Conservation (phyloP, 2,113 vertebrate species). For the Vombatus ursinus region DNA sequence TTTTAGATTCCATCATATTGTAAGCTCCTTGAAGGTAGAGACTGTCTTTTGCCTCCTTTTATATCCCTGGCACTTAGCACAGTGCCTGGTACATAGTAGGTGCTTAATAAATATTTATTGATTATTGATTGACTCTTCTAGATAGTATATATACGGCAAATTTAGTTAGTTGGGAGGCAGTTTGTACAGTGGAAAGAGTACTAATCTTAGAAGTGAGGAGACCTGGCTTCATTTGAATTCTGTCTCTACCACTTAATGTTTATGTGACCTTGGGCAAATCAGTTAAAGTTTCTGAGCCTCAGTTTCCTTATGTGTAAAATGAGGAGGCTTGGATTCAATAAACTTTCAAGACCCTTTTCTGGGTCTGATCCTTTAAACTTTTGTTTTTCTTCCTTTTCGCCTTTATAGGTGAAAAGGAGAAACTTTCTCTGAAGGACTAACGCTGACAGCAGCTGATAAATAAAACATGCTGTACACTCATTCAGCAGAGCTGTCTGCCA, state of each 20-base stretch:
- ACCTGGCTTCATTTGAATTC: neutral
- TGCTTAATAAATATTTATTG: neutral
- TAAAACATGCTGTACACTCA: slow-evolving; percentile 66
- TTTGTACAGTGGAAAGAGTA: neutral
- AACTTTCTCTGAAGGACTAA: slow-evolving; percentile 76
- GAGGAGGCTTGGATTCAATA: neutral
- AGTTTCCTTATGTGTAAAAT: neutral
- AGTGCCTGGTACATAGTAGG: neutral
- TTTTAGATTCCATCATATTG: neutral
- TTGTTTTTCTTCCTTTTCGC: slow-evolving; percentile 24
- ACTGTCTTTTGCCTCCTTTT: neutral
- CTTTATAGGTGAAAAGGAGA: slow-evolving; percentile 57
- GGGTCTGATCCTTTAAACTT: slow-evolving; percentile 22
- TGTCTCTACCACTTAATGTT: neutral
- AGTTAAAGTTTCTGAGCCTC: neutral
- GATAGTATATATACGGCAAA: neutral
- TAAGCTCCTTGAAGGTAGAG: neutral
- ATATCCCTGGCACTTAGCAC: neutral
- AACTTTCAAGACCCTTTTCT: neutral
- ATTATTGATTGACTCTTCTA: neutral
- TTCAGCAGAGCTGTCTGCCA: slow-evolving; percentile 78
- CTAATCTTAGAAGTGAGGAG: neutral
- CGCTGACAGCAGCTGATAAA: slow-evolving; percentile 69
- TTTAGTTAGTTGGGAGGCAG: neutral
- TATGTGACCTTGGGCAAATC: neutral